Conservation (phyloP, 2,888 invertebrate genomes). For the Sturmia bella region DNA sequence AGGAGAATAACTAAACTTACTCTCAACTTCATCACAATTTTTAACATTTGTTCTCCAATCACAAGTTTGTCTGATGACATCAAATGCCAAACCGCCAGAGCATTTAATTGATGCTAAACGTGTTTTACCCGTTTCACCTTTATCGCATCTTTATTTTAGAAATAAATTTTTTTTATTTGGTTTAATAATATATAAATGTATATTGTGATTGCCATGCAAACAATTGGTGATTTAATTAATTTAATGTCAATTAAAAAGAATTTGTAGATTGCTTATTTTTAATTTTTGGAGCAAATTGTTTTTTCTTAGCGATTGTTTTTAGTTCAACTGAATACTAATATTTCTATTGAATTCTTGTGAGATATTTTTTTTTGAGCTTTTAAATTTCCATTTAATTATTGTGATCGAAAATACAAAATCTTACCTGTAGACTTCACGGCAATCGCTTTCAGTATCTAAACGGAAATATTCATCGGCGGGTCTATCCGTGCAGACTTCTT, state of each 20-base stretch:
- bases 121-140: slow-evolving; percentile 92
- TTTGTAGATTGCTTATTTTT: too few relatives aligned
- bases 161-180: slow-evolving; percentile 44
- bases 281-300: too few relatives aligned
- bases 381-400: slow-evolving; percentile 16
- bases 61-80: slow-evolving; percentile 96
- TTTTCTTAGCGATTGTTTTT: too few relatives aligned
- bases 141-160: slow-evolving; percentile 89
- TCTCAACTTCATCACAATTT: slow-evolving; percentile 96
- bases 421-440: slow-evolving; percentile 96
- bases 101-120: slow-evolving; percentile 94
- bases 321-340: too few relatives aligned
- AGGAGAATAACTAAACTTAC: slow-evolving; percentile 86
- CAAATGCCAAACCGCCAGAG: slow-evolving; percentile 95
- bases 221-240: too few relatives aligned
- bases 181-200: slow-evolving; percentile 1
- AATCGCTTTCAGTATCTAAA: slow-evolving; percentile 91
- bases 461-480: slow-evolving; percentile 96
- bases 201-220: too few relatives aligned
- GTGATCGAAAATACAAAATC: slow-evolving; percentile 55
- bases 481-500: slow-evolving; percentile 93
- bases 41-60: slow-evolving; percentile 98
- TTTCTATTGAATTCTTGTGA: slow-evolving; percentile 15
- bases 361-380: slow-evolving; percentile 24
- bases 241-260: too few relatives aligned